Conservation (phyloP, 1,140 invertebrate species). For the Drosophila paulistorum region DNA sequence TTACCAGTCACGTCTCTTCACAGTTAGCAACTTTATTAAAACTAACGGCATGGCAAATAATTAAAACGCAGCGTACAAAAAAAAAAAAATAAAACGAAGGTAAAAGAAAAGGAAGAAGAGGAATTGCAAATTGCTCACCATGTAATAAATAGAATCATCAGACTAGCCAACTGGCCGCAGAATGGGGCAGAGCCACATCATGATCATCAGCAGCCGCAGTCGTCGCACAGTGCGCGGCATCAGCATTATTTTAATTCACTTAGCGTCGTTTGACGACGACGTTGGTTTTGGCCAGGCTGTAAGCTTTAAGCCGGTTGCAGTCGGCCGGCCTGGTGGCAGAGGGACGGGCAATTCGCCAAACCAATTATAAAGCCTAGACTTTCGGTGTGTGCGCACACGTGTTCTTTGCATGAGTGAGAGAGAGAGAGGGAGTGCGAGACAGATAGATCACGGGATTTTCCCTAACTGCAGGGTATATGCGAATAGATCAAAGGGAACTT, state of each 20-base stretch:
- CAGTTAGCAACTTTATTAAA: constrained; percentile 81
- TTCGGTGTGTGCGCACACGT: constrained; percentile 71
- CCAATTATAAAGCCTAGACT: constrained; percentile 74
- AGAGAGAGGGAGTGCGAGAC: background rate
- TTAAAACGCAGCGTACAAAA: constrained; percentile 66
- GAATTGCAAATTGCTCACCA: constrained; percentile 73
- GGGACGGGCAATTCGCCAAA: constrained; percentile 53
- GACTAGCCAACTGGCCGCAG: constrained; percentile 26
- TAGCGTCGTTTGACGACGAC: constrained; percentile 61
- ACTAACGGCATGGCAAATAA: constrained; percentile 77
- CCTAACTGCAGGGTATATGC: constrained; percentile 41
- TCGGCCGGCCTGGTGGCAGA: no score
- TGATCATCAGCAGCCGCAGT: constrained; percentile 42
- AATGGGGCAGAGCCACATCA: constrained; percentile 34
- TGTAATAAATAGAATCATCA: constrained; percentile 81
- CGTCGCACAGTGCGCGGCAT: constrained; percentile 9
- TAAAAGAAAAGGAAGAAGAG: constrained; percentile 36
- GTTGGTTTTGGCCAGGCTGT: constrained; percentile 46
- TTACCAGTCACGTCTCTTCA: constrained; percentile 74
- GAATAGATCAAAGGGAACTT: constrained; percentile 16
- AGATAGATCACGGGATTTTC: constrained; percentile 28
- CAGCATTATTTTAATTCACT: constrained; percentile 78
- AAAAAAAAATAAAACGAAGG: constrained; percentile 16
- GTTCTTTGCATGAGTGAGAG: background rate
- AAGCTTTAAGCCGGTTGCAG: constrained; percentile 53